phyloP scores from a whole-genome alignment of 2,113 vertebrate genomes.

The Mustela nigripes region DNA sequence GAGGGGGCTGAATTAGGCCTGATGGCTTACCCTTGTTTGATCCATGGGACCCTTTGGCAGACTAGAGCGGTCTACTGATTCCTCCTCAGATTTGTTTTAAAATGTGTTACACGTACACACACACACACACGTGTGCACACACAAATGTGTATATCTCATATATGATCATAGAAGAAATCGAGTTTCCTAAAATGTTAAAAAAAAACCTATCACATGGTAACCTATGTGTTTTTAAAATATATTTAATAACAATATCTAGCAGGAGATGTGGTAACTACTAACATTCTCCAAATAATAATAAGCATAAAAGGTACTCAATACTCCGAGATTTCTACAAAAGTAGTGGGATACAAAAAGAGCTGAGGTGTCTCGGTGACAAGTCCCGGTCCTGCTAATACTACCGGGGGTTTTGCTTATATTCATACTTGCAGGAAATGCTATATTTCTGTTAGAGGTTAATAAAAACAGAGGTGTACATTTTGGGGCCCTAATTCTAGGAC shows the following conservation, averaged over 20 bases:
- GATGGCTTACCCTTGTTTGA: background rate
- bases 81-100: conserved; percentile 34
- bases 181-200: conserved; percentile 31
- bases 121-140: background rate
- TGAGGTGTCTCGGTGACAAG: background rate
- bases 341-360: background rate
- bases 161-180: background rate
- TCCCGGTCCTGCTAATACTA: background rate
- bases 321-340: background rate
- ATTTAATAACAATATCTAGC: background rate
- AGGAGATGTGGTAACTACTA: background rate
- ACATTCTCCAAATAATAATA: background rate
- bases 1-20: background rate
- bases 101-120: background rate
- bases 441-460: conserved; percentile 21
- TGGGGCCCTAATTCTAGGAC: background rate
- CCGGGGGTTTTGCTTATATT: background rate
- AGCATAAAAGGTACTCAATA: background rate
- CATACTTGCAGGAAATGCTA: background rate
- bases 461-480: background rate
- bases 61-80: background rate
- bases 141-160: background rate
- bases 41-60: background rate
- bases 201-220: background rate
- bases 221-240: background rate